A percentile compares a stretch with the other conserved stretches of the same genome.
Conservation (phyloP, 2,888 invertebrate genomes). For the Scaptomyza caliginosa region DNA sequence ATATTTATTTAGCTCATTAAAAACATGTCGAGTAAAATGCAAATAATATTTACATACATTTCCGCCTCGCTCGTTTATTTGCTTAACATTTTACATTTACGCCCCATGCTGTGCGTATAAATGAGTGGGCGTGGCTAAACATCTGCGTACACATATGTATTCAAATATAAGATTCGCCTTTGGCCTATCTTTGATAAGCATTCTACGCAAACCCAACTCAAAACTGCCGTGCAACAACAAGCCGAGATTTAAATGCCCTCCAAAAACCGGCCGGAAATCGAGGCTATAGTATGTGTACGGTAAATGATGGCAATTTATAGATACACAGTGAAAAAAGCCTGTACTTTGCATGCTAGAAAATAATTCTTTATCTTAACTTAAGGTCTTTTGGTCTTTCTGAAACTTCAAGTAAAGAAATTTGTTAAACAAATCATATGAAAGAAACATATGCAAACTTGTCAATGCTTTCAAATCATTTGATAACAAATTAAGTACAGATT, state of each 20-base stretch:
- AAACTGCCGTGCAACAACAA: constrained; percentile 5
- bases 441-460: too few relatives aligned
- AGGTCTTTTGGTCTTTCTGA: too few relatives aligned
- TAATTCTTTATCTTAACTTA: too few relatives aligned
- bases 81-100: constrained; percentile 37
- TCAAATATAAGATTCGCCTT: constrained; percentile 4
- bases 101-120: not conserved
- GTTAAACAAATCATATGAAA: too few relatives aligned
- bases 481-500: too few relatives aligned
- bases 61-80: constrained; percentile 50
- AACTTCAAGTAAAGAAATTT: too few relatives aligned
- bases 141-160: not conserved
- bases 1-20: constrained; percentile 71
- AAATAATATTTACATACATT: constrained; percentile 67
- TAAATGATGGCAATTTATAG: not conserved
- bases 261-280: not conserved
- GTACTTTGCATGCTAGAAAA: not conserved
- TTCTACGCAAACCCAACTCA: constrained; percentile 20
- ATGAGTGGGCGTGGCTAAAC: constrained; percentile 11
- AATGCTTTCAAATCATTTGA: too few relatives aligned
- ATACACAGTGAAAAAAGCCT: not conserved
- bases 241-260: constrained; percentile 33
- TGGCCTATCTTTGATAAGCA: constrained; percentile 57
- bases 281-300: not conserved
- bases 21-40: constrained; percentile 65